Evolutionary conservation across 1,140 invertebrate species (phyloP).

Genomic region (Batillaria attramentaria): DNA sequence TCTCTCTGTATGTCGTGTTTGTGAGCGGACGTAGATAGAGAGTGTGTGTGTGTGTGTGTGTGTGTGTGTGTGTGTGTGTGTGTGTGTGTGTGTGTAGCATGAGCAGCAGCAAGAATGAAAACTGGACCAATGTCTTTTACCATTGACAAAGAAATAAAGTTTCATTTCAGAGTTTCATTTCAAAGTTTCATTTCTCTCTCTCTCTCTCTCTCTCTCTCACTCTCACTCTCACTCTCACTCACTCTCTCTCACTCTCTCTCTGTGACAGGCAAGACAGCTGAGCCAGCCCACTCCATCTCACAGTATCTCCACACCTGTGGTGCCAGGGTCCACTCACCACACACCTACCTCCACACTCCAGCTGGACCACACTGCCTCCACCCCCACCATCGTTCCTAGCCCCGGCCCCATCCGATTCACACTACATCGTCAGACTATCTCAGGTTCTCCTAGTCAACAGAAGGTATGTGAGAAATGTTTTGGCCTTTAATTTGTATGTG

Average conservation of each 20-base stretch:
- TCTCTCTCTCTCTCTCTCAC: too few relatives aligned
- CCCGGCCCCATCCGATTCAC: conserved; percentile 38
- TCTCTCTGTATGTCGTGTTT: too few relatives aligned
- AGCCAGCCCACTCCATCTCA: conserved; percentile 40
- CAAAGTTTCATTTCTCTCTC: too few relatives aligned
- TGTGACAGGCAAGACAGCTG: conserved; percentile 52
- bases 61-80: conserved; percentile 1
- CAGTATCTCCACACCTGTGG: conserved; percentile 20
- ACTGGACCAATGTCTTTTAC: too few relatives aligned
- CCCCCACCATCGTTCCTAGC: conserved; percentile 14
- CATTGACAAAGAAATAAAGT: too few relatives aligned
- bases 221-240: too few relatives aligned
- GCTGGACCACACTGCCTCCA: conserved; percentile 33
- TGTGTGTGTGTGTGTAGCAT: neutral
- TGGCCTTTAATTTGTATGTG: too few relatives aligned
- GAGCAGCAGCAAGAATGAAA: neutral
- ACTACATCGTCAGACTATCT: conserved; percentile 13
- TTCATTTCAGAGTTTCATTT: too few relatives aligned
- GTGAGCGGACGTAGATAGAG: too few relatives aligned
- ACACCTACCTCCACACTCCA: conserved; percentile 27
- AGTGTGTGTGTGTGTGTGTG: too few relatives aligned
- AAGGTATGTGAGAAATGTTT: conserved; percentile 27
- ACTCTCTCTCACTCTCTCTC: too few relatives aligned
- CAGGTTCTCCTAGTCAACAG: conserved; percentile 16
- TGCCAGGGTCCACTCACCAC: conserved; percentile 26